phyloP scores from a whole-genome alignment of 2,888 invertebrate species.

The Lucinisca nassula region DNA sequence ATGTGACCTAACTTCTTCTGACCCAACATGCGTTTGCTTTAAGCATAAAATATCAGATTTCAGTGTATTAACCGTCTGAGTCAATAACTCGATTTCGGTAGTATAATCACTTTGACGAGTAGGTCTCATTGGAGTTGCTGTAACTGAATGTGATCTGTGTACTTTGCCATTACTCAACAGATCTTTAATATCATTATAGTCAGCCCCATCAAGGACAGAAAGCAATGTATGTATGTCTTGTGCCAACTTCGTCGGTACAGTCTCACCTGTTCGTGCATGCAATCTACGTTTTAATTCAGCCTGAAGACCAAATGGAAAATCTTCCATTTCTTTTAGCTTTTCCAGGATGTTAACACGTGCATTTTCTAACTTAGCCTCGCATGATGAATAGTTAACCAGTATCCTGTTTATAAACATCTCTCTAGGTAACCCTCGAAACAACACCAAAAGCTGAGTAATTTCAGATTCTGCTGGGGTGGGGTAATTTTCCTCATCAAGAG shows the following conservation, averaged over 20 bases:
- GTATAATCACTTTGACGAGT: background rate
- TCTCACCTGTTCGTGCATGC: background rate
- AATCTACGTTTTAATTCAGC: background rate
- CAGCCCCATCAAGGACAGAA: background rate
- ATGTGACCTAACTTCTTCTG: background rate
- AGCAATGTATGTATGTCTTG: background rate
- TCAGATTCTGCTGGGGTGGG: background rate
- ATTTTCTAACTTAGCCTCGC: background rate
- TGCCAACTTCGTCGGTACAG: background rate
- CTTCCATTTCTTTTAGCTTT: background rate
- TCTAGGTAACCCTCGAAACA: background rate
- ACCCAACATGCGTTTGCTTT: background rate
- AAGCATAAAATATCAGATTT: background rate
- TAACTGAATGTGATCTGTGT: background rate
- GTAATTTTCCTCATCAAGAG: background rate
- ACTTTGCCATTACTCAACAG: background rate
- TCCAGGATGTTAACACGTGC: background rate
- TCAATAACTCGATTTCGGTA: background rate
- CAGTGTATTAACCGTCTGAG: background rate
- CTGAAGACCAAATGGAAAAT: background rate
- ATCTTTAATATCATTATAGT: background rate
- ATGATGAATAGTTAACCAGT: background rate
- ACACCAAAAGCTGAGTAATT: background rate
- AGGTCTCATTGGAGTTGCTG: background rate
- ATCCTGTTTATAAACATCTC: background rate